Base-by-base conservation (phyloP, 37 sponge, comb jelly and placozoan genomes). In the Ephydatia muelleri region DNA sequence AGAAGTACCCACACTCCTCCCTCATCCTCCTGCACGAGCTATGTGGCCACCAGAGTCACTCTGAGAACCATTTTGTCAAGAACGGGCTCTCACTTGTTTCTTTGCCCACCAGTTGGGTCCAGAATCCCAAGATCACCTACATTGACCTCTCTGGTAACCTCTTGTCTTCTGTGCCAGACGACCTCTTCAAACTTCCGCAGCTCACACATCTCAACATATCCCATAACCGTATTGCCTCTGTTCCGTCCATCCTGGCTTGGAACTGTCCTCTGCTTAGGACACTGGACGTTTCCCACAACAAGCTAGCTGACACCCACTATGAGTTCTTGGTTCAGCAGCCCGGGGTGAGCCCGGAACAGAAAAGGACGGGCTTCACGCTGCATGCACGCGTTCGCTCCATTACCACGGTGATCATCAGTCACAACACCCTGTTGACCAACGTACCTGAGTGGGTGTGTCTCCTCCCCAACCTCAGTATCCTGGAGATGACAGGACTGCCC, bases 391-490 rank as follows among this genome's bases (percentile, higher is more conserved):
- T 85, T 13, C 66, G 74, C 48, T 86, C 91, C 57, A 64, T 93
- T 29, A 79, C 32, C 25, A 80, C 37, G 25, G 94, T 93, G 70
- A 80, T 68, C 70, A 72, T 93, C 37, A 75, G 81, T 69, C 38
- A 67, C 70, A 93, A 93, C 71, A 31, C 87, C 23, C 47, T 39
- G 2, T 85, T 93, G 27, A 79, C 78, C 26, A 80, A 83, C 68
- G 31, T 93, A 22, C 94, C 94, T 0, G 91, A 87, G 78, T 93
- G 94, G 94, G 87, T 93, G 30, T 89, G 91, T 74, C 68, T 89
- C 68, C 74, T 93, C 40, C 91, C 94, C 25, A 66, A 83, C 48
- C 90, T 93, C 49, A 86, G 69, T 31, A 83, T 86, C 26, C 84
- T 93, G 30, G 84, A 93, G 43, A 43, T 90, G 74, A 31, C 36